Conservation (phyloP, 2,888 invertebrate species). For the Proisotoma minuta region DNA sequence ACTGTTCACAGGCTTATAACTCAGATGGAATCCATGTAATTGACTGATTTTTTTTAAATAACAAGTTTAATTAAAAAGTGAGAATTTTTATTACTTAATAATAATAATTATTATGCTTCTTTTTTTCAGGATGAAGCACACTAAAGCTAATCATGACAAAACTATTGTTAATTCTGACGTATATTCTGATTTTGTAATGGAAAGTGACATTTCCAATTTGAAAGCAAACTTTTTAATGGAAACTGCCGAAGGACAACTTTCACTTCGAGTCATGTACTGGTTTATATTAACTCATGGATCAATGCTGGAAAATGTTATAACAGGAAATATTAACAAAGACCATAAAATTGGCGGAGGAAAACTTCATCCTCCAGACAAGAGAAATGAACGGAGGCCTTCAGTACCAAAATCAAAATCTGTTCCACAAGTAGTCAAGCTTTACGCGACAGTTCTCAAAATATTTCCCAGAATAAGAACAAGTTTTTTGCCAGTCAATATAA, state of each 20-base stretch:
- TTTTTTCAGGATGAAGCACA: constrained; percentile 41
- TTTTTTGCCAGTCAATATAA: constrained; percentile 31
- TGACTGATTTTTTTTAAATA: not conserved
- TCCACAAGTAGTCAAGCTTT: constrained; percentile 8
- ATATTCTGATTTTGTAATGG: constrained; percentile 27
- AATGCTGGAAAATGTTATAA: constrained; percentile 39
- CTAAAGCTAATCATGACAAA: constrained; percentile 27
- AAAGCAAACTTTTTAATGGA: constrained; percentile 44
- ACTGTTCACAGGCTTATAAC: constrained; percentile 45
- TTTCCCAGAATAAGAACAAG: constrained; percentile 41
- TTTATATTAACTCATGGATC: constrained; percentile 43
- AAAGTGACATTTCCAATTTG: constrained; percentile 39
- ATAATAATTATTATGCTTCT: not conserved
- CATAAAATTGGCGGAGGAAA: not conserved
- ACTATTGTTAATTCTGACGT: constrained; percentile 6
- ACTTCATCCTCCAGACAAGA: not conserved
- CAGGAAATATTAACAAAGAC: constrained; percentile 24
- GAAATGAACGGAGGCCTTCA: not conserved
- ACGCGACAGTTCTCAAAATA: constrained; percentile 32
- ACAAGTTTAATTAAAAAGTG: no score
- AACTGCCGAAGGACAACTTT: constrained; percentile 44
- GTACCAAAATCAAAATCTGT: not conserved
- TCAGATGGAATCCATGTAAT: constrained; percentile 47
- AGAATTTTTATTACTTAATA: no score
- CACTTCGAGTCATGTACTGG: constrained; percentile 42